Conservation (phyloP, 2,113 vertebrate species). For the Meleagris gallopavo region DNA sequence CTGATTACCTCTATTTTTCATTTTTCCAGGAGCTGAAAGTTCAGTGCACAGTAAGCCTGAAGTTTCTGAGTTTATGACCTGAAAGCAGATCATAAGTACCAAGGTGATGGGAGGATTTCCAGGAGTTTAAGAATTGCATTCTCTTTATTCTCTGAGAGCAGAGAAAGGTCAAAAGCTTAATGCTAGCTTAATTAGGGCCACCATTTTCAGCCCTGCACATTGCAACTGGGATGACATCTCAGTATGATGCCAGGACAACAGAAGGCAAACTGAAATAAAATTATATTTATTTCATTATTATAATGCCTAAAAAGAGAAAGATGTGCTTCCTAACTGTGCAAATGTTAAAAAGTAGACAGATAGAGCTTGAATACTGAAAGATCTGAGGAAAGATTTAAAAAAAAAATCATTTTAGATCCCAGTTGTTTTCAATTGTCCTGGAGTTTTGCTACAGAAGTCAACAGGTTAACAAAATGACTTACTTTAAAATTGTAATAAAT, state of each 20-base stretch:
- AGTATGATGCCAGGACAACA: rapidly evolving
- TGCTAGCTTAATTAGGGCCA: neutral
- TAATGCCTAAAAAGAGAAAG: neutral
- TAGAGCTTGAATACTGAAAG: neutral
- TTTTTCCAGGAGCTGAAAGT: neutral
- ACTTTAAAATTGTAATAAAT: neutral
- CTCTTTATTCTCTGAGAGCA: neutral
- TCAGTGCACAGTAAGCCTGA: neutral
- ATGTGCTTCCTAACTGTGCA: neutral
- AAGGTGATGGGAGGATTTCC: neutral
- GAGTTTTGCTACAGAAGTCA: neutral
- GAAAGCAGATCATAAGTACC: neutral
- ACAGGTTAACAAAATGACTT: neutral
- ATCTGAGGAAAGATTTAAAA: neutral
- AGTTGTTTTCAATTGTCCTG: neutral
- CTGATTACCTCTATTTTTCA: neutral
- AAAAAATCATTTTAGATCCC: neutral
- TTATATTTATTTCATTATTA: neutral
- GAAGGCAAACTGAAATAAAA: neutral
- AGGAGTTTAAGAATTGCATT: neutral
- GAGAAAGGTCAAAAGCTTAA: neutral
- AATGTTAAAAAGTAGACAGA: neutral
- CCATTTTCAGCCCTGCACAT: neutral
- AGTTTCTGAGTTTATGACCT: neutral
- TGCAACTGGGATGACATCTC: neutral